Evolutionary conservation across 2,113 vertebrate genomes (phyloP).

Genomic region (Ameiurus melas): DNA sequence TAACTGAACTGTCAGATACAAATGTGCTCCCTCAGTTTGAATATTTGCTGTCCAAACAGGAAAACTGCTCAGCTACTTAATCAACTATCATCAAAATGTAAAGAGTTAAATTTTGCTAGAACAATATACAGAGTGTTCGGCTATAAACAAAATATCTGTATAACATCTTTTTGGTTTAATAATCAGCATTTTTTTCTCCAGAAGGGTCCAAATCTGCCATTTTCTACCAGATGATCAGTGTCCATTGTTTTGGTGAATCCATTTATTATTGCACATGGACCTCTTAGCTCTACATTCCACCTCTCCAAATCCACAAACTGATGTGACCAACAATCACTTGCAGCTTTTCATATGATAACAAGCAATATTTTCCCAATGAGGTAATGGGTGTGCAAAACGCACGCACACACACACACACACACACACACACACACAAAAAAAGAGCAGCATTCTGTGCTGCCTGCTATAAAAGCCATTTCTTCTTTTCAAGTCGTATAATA

Average conservation of each 20-base stretch:
- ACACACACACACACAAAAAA: too few relatives aligned
- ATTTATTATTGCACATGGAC: background rate
- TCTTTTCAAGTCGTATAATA: background rate
- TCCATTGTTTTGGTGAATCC: background rate
- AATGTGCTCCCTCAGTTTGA: background rate
- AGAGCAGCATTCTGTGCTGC: background rate
- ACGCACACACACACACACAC: background rate
- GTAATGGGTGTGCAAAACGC: constrained; percentile 12
- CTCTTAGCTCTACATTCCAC: background rate
- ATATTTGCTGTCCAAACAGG: background rate
- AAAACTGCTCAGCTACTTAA: background rate
- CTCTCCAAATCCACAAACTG: too few relatives aligned
- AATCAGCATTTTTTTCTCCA: background rate
- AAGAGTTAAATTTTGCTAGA: background rate
- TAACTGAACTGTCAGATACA: background rate
- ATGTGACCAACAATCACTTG: background rate
- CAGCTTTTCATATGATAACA: background rate
- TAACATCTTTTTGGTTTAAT: background rate
- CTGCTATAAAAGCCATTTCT: too few relatives aligned
- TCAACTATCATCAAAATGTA: background rate
- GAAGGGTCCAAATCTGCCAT: background rate
- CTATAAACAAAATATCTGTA: background rate
- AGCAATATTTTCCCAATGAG: background rate
- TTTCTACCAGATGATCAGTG: background rate
- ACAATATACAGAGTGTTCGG: background rate